Evolutionary conservation across 2,888 invertebrate species (phyloP), one percentile per base, ranked within the genome.

Genomic region (Hypomecis punctinalis): DNA sequence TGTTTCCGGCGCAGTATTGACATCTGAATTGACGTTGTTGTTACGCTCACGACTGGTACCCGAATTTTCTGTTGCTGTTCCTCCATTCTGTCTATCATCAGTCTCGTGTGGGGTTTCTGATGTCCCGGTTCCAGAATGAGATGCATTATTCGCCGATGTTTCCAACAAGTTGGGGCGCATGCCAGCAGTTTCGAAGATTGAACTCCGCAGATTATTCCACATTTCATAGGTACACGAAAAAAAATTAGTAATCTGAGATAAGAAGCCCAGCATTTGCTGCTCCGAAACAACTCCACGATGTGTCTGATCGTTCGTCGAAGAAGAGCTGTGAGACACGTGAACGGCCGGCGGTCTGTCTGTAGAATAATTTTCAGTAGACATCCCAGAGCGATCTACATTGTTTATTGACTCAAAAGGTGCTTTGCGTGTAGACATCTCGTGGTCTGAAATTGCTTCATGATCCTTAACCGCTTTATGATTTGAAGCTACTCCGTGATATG

Each of bases 201-300:
- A 55, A 45, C 37, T 61, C 55, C 55, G 55, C 45, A 61, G 45
- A 45, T 37, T 55, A 6, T 61, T 13, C 33, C 45, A 61, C 61
- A 61, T 55, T 51, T 61, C 55, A 61, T n/a, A 37, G n/a, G 55
- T 55, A 48, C 49, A 49, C 33, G 37, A 43, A 51, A 61, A 55
- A 49, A 55, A 55, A 11, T 55, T 33, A 0, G 49, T 49, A 49
- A 61, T 61, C 55, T 61, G 61, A 51, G 43, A 45, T 23, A 55
- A 45, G 23, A 35, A 51, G 5, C 65, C 59, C 49, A 69, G 65
- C 67, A 67, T 70, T 63, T 53, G 49, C 49, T 55, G 49, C 45
- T 61, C 55, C 43, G 49, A 43, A 43, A 55, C 49, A 43, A 49
- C 43, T 53, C 42, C 42, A 53, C 42, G n/a, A 42, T 42, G 33